These are phyloP conservation scores for Archaeoteleia sp. DNA, from an alignment of 2,888 invertebrate species.

Conservation along the genomic window DNA sequence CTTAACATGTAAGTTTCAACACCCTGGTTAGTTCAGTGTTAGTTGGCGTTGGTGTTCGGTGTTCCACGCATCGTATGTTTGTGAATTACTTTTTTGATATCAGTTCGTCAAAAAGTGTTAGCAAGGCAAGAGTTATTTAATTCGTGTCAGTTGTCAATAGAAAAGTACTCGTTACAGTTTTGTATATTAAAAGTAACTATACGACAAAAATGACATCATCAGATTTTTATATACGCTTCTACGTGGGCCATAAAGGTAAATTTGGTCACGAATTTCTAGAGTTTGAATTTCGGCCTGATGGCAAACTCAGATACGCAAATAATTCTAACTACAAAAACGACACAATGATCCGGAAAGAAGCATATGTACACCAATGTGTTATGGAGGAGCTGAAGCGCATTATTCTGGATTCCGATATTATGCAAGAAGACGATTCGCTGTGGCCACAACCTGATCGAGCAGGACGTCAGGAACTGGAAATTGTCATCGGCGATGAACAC, in stretches of 20 bases:
- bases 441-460: slow-evolving; percentile 93
- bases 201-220: slow-evolving; percentile 52
- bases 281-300: slow-evolving; percentile 99
- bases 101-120: no score
- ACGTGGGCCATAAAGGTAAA: slow-evolving; percentile 99
- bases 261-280: slow-evolving; percentile 99
- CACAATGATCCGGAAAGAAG: slow-evolving; percentile 99
- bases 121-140: no score
- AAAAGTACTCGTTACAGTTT: no score
- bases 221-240: slow-evolving; percentile 91
- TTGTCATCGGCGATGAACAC: slow-evolving; percentile 99
- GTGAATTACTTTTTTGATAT: no score
- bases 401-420: slow-evolving; percentile 97
- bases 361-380: slow-evolving; percentile 96
- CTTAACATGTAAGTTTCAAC: no score
- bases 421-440: slow-evolving; percentile 91
- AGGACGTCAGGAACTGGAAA: slow-evolving; percentile 95
- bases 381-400: slow-evolving; percentile 98
- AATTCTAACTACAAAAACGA: slow-evolving; percentile 99
- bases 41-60: no score
- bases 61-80: no score
- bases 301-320: slow-evolving; percentile 98
- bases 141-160: no score
- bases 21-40: no score
- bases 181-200: no score